Evolutionary conservation across 2,797 vertebrate species (phyloP), one percentile per base, ranked within the genome.

Genomic region (Morus bassanus): DNA sequence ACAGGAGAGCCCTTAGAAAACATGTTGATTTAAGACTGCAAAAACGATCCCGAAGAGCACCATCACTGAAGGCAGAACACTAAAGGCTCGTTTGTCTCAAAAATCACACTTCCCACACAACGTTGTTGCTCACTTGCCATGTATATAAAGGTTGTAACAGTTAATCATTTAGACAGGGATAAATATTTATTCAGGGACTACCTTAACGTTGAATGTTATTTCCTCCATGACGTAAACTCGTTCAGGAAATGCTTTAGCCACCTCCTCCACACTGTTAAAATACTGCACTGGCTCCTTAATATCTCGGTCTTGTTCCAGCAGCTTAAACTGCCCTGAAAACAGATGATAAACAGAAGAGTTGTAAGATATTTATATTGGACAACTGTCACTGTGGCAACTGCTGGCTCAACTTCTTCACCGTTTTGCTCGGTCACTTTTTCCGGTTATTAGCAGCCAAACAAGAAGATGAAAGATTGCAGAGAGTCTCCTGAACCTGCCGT

Each of bases 151-250:
- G 68, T 89, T 93, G 88, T 73, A 96, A 96, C 87, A 89, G 84
- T 96, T 95, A 89, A 96, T 95, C 53, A 93, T 89, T 96, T 94
- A 87, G 94, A 88, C 67, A 91, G 89, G 86, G 75, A 97, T 97
- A 98, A 98, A 98, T 96, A 98, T 97, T 97, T 97, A 95, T 95
- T 96, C 89, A 91, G 93, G 97, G 97, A 88, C 93, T 98, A 99
- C 99, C 99, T 99, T 99, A 97, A 99, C 99, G 85, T 99, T 99
- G 98, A 99, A 99, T 45, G 99, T 99, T 97, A 99, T 99, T 98
- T 99, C 99, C 98, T 99, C 99, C 99, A 99, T 99, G 98, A 99
- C 99, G 94, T 99, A 99, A 67, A 99, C 99, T 91, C 99, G 98
- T 83, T 99, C 99, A 95, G 99, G 99, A 98, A 99, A 99, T 56